Conservation (phyloP, 2,797 vertebrate genomes). For the Gymnoscopelus microlampas region DNA sequence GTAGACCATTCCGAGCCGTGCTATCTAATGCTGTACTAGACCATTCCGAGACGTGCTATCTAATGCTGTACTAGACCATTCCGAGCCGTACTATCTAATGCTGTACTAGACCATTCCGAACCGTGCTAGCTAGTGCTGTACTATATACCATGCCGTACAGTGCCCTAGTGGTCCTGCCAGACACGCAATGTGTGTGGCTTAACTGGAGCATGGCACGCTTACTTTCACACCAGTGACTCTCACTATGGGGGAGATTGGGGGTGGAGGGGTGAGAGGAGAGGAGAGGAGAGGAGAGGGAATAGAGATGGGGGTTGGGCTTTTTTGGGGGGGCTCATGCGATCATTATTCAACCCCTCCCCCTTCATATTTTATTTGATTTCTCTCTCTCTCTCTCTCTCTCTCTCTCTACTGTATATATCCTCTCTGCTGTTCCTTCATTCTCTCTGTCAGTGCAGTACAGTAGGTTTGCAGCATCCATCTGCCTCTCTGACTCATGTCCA, state of each 20-base stretch:
- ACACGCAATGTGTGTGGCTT: constrained; percentile 42
- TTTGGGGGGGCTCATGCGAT: background rate
- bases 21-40: background rate
- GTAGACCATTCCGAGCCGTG: constrained; percentile 17
- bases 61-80: background rate
- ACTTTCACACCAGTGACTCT: constrained; percentile 75
- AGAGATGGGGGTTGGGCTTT: background rate
- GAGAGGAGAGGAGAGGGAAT: background rate
- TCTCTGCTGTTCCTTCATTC: constrained; percentile 6
- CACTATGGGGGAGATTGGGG: constrained; percentile 36
- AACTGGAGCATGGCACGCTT: constrained; percentile 77
- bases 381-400: constrained; percentile 1
- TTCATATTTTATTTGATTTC: background rate
- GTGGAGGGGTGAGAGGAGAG: constrained; percentile 31
- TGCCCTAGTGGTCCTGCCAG: background rate
- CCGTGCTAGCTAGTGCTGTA: background rate
- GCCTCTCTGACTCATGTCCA: background rate
- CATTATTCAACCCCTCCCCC: constrained; percentile 6
- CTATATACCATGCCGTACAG: constrained; percentile 11
- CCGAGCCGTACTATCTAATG: too few relatives aligned
- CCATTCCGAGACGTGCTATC: background rate
- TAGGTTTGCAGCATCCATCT: constrained; percentile 1
- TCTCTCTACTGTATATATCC: constrained; percentile 29
- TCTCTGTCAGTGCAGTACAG: constrained; percentile 3
- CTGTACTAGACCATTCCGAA: too few relatives aligned